These are phyloP conservation scores for Rattus norvegicus DNA, from an alignment of 2,113 vertebrate genomes.

Conservation along the genomic window GRCr8 NC_086022.1:140569501-140570000, in stretches of 20 bases:
- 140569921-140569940: background rate
- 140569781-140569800: background rate
- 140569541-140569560: background rate
- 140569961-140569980: too few species aligned
- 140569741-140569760: background rate
- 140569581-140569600: background rate
- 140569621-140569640: background rate
- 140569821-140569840: background rate
- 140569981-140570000: too few species aligned
- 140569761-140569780: background rate
- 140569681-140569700: background rate
- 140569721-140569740: background rate
- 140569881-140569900: background rate
- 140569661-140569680: too few species aligned
- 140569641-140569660: background rate
- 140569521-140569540: background rate
- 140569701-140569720: background rate
- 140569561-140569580: rapidly evolving
- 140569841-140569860: background rate
- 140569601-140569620: background rate
- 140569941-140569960: background rate
- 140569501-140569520: background rate
- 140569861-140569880: background rate
- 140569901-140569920: too few species aligned
- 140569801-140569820: too few species aligned